Percentiles rank a stretch among this genome's conserved stretches.
Evolutionary conservation across 1,140 invertebrate species (phyloP).

Genomic region (Papilio polytes): DNA sequence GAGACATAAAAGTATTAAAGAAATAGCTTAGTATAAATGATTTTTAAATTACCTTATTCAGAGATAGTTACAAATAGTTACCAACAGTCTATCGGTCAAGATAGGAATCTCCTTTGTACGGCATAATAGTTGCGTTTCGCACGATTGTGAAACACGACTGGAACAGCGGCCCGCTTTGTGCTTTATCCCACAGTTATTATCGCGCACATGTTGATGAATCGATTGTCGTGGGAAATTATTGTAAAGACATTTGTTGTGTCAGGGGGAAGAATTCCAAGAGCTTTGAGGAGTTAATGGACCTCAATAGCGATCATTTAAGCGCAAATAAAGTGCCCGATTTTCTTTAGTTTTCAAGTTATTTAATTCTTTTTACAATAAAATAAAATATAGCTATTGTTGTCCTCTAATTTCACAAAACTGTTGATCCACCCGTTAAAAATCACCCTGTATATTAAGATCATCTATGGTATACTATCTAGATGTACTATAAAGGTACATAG

Average conservation of each 20-base stretch:
- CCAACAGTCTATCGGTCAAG: conserved; percentile 54
- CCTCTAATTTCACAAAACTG: no score
- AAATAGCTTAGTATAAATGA: not conserved
- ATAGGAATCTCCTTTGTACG: conserved; percentile 52
- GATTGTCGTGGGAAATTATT: conserved; percentile 35
- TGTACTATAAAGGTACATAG: no score
- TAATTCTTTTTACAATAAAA: no score
- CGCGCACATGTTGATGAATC: conserved; percentile 24
- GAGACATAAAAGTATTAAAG: no score
- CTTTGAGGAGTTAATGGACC: not conserved
- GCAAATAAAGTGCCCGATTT: no score
- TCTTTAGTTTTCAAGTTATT: no score
- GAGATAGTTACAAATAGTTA: conserved; percentile 22
- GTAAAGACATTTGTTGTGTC: conserved; percentile 1
- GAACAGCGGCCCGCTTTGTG: conserved; percentile 28
- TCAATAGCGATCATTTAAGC: no score
- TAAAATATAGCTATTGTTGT: no score
- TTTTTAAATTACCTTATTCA: conserved; percentile 2
- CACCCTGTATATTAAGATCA: no score
- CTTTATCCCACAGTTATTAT: conserved; percentile 30
- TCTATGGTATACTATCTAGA: no score
- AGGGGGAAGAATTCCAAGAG: not conserved
- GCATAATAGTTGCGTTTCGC: conserved; percentile 42
- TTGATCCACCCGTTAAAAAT: no score
- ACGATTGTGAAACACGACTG: conserved; percentile 26